Base-by-base conservation (phyloP, 2,113 vertebrate genomes). In the Tylochromis polylepis region DNA sequence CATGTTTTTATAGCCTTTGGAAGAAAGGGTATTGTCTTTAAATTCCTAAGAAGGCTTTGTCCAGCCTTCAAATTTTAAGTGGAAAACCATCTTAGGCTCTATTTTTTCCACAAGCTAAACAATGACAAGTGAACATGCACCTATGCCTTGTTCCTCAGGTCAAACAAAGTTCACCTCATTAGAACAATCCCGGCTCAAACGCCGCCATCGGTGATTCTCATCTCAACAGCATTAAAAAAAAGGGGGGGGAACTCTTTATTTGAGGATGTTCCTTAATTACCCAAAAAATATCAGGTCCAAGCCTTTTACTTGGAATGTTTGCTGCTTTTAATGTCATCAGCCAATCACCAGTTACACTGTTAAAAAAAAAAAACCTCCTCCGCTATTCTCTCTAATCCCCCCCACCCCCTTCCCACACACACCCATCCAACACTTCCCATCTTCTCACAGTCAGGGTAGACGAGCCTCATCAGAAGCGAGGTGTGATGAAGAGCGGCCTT, bases 21-120 rank as follows among this genome's bases (percentile, higher is more conserved):
- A 93, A 93, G 94, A 94, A 94, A 94, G 93, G 94, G 90, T 87
- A 95, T 95, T 95, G 94, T 95, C 91, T 96, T 93, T 89, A 94
- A 95, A 95, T 94, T 95, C 92, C 92, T 86, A 93, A 94, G 94
- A 92, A 91, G 91, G 91, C 87, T 93, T 87, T 83, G 90, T 94
- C 90, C 93, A 87, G 87, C 91, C 87, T 90, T 93, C 88, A 90
- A 89, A 90, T 93, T 67, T 92, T 93, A 94, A 92, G 94, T 94
- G 92, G 92, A 96, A 94, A 93, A 92, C 93, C 93, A 95, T 94
- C 91, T 90, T 82, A 82, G 91, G 85, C 56, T 53, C 65, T 88
- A 55, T 88, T 86, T 91, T 85, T 92, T 89, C 46, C 79, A 77
- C 51, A 79, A 41, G 89, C 56, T 77, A 83, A 95, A 95, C 94